Base-by-base conservation (phyloP, 2,888 invertebrate genomes). In the Epistrophe eligans region DNA sequence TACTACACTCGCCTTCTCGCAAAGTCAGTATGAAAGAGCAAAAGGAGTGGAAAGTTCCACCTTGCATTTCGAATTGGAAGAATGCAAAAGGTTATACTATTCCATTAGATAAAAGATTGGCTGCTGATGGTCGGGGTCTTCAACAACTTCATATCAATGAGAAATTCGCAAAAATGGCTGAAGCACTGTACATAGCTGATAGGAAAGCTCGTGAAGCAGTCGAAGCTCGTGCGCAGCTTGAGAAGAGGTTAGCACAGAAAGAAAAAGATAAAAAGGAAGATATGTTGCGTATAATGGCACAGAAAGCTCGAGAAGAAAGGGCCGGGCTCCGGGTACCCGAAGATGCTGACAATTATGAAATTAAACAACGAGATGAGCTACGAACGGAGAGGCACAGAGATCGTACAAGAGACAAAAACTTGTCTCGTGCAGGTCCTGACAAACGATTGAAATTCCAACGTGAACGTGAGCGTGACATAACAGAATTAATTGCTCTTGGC, bases 41-140 rank as follows among this genome's bases (percentile, higher is more conserved):
- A 92, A 96, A 99, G 84, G 99, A 99, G 92, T 99, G 99, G 99
- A 99, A 99, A 93, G 95, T 95, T 79, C 99, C 99, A 9, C 99
- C 99, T 0, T 99, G 99, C 90, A 99, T 99, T 88, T 98, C 98
- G 0, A 99, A 99, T 92, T 99, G 99, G 99, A 99, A 99, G 94
- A 99, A 99, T 93, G 98, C 99, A 6, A 99, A 99, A 93, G 96
- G 97, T 90, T 99, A 99, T 94, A 99, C 99, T 0, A 99, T 99
- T 89, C 99, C 99, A 0, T 93, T 99, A 89, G 99, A 99, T 93
- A 99, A 99, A 93, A 96, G 99, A 84, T 94, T 99, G 84, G 99
- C 99, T 0, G 99, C 99, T 0, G 99, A 99, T 93, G 99, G 99
- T 0, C 94, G 99, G 66, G 99, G 99, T 0, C 94, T 99, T 2